Percentiles rank a stretch among this genome's conserved stretches.
Conservation (phyloP, 1,140 invertebrate species). For the Linepithema humile region DNA sequence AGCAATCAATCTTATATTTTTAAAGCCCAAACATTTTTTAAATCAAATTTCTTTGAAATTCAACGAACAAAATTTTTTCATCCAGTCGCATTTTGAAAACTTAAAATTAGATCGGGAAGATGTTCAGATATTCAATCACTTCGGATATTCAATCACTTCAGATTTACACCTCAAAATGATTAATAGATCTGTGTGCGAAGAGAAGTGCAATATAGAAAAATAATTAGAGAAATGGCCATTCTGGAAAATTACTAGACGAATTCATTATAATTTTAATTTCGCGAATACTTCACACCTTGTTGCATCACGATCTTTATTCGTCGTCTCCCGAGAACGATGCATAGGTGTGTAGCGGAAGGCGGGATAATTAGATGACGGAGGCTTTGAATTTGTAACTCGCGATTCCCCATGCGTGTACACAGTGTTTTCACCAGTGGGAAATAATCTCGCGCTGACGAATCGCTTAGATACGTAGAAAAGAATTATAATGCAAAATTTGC, state of each 20-base stretch:
- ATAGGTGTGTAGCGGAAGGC: conserved; percentile 38
- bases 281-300: background rate
- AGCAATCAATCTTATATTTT: too few relatives aligned
- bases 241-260: background rate
- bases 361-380: conserved; percentile 49
- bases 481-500: conserved; percentile 11
- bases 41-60: background rate
- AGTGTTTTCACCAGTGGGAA: conserved; percentile 10
- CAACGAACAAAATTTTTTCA: background rate
- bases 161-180: conserved; percentile 2
- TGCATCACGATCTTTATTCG: conserved; percentile 2
- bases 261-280: background rate
- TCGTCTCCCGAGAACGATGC: conserved; percentile 16
- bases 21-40: too few relatives aligned
- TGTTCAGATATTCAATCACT: background rate
- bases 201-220: background rate
- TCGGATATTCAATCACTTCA: too few relatives aligned
- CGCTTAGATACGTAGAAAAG: background rate
- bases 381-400: conserved; percentile 46
- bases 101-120: background rate
- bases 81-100: background rate
- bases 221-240: background rate
- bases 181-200: background rate
- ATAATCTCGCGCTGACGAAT: background rate
- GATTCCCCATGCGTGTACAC: conserved; percentile 15